Conservation (phyloP, 2,113 vertebrate species). For the Tyto alba region DNA sequence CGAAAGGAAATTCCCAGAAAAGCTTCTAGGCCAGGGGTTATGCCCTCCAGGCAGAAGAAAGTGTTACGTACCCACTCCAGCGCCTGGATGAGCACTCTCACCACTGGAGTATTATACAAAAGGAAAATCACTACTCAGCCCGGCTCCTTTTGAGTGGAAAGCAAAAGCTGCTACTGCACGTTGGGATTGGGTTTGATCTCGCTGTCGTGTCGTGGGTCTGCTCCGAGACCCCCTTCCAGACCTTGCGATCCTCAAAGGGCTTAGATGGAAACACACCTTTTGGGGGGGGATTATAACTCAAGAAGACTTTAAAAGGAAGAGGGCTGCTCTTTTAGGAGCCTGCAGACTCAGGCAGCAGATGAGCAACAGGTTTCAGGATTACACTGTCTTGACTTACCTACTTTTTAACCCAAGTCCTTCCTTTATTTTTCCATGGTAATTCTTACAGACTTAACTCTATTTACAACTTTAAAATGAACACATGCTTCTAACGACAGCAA, state of each 20-base stretch:
- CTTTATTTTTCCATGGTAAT: neutral
- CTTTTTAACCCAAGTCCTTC: neutral
- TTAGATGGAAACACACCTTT: neutral
- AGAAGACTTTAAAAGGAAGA: neutral
- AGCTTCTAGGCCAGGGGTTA: neutral
- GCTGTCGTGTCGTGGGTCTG: fast-evolving
- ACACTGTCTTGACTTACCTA: neutral
- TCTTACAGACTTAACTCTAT: neutral
- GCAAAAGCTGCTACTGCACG: fast-evolving
- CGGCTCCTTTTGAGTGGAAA: fast-evolving
- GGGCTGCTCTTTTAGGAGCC: neutral
- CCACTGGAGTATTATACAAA: neutral
- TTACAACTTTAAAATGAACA: neutral
- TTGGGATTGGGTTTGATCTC: neutral
- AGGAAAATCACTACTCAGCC: neutral
- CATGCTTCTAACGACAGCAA: neutral
- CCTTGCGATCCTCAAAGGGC: neutral
- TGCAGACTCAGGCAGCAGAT: neutral
- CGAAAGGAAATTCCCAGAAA: slow-evolving; percentile 27
- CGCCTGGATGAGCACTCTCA: fast-evolving
- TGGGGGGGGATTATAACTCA: neutral
- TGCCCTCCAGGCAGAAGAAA: neutral
- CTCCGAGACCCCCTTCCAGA: neutral
- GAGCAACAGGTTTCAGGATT: neutral
- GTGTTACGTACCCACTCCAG: neutral